A percentile compares a stretch with the other conserved stretches of the same genome.
Conservation (phyloP, 2,888 invertebrate genomes). For the Pherbina coryleti region DNA sequence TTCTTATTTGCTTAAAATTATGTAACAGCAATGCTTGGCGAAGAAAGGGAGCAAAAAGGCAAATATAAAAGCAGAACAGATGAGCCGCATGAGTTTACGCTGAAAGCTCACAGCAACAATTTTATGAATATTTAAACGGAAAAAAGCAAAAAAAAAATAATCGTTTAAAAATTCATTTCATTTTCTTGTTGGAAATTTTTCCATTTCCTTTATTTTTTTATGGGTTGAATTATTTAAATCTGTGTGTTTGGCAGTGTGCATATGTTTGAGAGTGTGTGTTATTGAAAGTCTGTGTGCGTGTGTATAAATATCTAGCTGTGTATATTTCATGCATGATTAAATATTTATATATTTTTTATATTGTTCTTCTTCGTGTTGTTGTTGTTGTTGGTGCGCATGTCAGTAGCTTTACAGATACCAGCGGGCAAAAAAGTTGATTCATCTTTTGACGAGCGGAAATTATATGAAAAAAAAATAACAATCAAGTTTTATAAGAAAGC, state of each 20-base stretch:
- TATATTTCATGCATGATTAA: constrained; percentile 13
- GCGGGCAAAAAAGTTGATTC: neutral
- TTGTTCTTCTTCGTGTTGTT: neutral
- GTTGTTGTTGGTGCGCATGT: neutral
- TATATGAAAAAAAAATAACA: too few relatives aligned
- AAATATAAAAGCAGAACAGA: too few relatives aligned
- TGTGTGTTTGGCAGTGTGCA: constrained; percentile 16
- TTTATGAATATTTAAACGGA: neutral
- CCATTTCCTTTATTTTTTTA: constrained; percentile 37
- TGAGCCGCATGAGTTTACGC: neutral
- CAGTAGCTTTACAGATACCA: neutral
- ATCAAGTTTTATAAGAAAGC: too few relatives aligned
- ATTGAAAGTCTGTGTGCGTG: too few relatives aligned
- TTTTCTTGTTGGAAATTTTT: constrained; percentile 48
- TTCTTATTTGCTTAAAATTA: too few relatives aligned
- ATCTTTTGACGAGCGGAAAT: neutral
- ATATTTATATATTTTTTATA: constrained; percentile 20
- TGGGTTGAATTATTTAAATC: constrained; percentile 22
- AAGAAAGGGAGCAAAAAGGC: too few relatives aligned
- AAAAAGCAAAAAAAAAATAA: neutral
- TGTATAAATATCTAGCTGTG: neutral
- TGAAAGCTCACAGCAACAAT: constrained; percentile 8
- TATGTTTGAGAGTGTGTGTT: constrained; percentile 13
- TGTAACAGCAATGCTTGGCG: too few relatives aligned
- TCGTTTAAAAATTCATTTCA: constrained; percentile 51